Percentiles rank a stretch among this genome's conserved stretches.
Conservation (phyloP, 53 echinoderm and acorn worm species). For the Mesocentrotus franciscanus region DNA sequence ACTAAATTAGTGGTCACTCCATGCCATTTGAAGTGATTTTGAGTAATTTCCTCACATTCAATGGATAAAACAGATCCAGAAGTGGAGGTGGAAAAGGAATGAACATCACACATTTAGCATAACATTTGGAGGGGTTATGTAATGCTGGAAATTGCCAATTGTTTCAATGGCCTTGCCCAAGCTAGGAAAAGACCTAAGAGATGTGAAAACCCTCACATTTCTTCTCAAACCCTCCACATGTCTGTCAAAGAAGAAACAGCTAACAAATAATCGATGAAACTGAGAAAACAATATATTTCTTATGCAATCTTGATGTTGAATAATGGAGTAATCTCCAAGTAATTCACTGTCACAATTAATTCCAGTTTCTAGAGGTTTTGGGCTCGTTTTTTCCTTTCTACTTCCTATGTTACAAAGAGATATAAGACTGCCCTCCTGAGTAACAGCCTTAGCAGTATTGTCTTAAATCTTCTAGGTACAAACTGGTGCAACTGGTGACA, state of each 20-base stretch:
- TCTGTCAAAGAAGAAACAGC: not conserved
- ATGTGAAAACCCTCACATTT: not conserved
- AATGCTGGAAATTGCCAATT: slow-evolving; percentile 41
- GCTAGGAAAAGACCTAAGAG: not conserved
- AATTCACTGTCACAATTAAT: not conserved
- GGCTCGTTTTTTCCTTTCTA: not conserved
- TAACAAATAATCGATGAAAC: not conserved
- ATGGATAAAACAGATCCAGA: not conserved
- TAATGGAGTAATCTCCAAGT: not conserved
- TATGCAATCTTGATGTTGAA: not conserved
- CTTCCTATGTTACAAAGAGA: too few species aligned
- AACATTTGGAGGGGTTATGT: not conserved
- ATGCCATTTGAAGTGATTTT: not conserved
- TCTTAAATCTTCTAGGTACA: not conserved
- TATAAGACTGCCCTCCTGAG: too few species aligned
- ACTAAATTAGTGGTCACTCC: slow-evolving; percentile 7
- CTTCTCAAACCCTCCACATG: not conserved
- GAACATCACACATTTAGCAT: not conserved
- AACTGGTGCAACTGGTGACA: not conserved
- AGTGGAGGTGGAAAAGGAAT: not conserved
- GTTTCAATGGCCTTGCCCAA: not conserved
- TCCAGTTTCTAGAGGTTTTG: not conserved
- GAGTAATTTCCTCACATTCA: not conserved
- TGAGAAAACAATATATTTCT: not conserved
- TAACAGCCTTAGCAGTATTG: too few species aligned